phyloP scores from a whole-genome alignment of 2,113 vertebrate species.

The Chaenogobius annularis region DNA sequence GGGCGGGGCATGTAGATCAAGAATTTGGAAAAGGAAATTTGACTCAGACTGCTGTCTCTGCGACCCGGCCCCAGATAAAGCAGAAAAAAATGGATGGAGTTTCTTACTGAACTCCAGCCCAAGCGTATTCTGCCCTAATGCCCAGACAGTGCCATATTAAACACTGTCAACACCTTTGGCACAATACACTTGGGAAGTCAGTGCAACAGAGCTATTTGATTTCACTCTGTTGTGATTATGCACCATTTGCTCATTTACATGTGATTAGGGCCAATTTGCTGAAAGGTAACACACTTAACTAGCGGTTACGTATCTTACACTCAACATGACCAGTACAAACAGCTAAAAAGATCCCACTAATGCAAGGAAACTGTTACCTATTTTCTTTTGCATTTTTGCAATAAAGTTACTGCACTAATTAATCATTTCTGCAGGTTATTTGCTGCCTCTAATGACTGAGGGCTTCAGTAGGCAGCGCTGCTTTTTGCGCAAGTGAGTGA shows the following conservation, averaged over 20 bases:
- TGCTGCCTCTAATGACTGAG: constrained; percentile 7
- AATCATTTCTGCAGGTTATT: constrained; percentile 9
- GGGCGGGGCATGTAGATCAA: too few species aligned
- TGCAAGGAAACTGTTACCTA: not conserved
- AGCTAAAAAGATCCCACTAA: not conserved
- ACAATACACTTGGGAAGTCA: constrained; percentile 34
- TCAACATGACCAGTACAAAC: not conserved
- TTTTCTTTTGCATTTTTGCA: constrained; percentile 2
- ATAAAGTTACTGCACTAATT: constrained; percentile 3
- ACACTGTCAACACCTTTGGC: constrained; percentile 32
- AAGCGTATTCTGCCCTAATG: constrained; percentile 10
- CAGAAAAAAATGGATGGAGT: too few species aligned
- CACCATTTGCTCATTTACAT: constrained; percentile 50
- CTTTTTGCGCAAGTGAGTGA: not conserved
- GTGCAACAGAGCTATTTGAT: constrained; percentile 36
- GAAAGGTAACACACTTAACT: constrained; percentile 9
- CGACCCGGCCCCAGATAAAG: too few species aligned
- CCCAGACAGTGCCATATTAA: constrained; percentile 26
- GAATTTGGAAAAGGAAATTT: too few species aligned
- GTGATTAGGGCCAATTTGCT: constrained; percentile 30
- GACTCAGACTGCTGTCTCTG: too few species aligned
- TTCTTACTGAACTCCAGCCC: too few species aligned
- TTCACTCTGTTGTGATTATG: constrained; percentile 44
- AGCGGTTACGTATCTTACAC: not conserved
- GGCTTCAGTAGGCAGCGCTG: not conserved